phyloP scores from a whole-genome alignment of 2,113 vertebrate species.

The Oxygymnocypris stewartii region DNA sequence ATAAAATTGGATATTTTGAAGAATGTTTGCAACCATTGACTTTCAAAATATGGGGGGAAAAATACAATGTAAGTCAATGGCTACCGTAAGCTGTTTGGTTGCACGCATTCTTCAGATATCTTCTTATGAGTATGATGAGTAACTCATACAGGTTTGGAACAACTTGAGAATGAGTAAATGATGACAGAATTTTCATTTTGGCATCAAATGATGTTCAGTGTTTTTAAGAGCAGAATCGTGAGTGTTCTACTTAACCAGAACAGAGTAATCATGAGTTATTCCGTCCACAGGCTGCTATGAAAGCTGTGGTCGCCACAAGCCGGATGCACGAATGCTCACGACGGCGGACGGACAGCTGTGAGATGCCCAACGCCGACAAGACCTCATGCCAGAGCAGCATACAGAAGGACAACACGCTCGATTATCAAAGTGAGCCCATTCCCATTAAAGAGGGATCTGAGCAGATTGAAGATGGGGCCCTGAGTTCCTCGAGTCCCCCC shows the following conservation, averaged over 20 bases:
- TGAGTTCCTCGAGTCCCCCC: not conserved
- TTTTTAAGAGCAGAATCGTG: not conserved
- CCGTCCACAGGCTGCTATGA: slow-evolving; percentile 82
- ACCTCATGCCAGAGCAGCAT: slow-evolving; percentile 71
- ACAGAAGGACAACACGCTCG: slow-evolving; percentile 67
- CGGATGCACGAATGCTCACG: slow-evolving; percentile 81
- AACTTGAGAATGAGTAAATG: not conserved
- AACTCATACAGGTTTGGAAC: not conserved
- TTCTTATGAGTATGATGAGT: no score
- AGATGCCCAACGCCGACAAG: slow-evolving; percentile 70
- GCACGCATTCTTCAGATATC: not conserved
- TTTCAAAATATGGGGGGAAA: not conserved
- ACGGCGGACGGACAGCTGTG: slow-evolving; percentile 77
- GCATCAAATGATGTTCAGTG: not conserved
- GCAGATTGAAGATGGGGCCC: slow-evolving; percentile 41
- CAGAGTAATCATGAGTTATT: not conserved
- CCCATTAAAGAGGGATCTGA: slow-evolving; percentile 51
- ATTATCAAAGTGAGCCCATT: slow-evolving; percentile 56
- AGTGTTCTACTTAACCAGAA: not conserved
- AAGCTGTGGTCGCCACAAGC: slow-evolving; percentile 83
- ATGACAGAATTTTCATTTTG: no score
- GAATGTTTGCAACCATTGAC: not conserved
- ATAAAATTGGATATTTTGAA: not conserved
- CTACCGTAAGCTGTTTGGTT: no score
- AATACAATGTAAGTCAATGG: not conserved